Evolutionary conservation across 64 coral and sea anemone genomes (phyloP), one percentile per base, ranked within the genome.

Genomic region (Montipora capricornis): DNA sequence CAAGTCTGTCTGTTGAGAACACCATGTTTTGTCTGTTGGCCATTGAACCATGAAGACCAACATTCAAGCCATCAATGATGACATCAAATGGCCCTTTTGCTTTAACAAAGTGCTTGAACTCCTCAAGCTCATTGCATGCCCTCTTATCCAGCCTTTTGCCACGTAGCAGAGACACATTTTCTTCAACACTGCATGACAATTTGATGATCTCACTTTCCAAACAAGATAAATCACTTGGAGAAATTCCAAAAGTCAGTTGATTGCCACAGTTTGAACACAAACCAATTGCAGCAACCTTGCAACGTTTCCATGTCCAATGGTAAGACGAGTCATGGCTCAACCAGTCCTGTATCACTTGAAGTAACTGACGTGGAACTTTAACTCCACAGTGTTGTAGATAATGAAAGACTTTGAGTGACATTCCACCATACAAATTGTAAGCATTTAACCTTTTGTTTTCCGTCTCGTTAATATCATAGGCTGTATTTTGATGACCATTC

Each of bases 11-110:
- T 59, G 22, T 89, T 83, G 68, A 59, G 77, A 95, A 97, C 81
- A 44, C 44, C 66, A 89, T 80, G 45, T 83, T 88, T 46, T 20
- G 55, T 74, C 73, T 89, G 74, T 93, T 80, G 8, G 85, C 15
- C 66, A 67, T 69, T 6, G 62, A 78, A 8, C 89, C 92, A 76
- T 69, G 57, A n/a, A 94, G 84, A 26, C 83, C 96, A 89, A 98
- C 77, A 87, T 95, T 98, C 60, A 94, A 85, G 4, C 93, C 96
- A 92, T 98, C 96, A 80, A 98, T 89, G 20, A 98, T 95, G 3
- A 98, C 68, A 78, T 98, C 96, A 98, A 98, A 98, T 79, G 92
- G 84, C 16, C 93, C 92, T 17, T 9, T 45, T 61, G 55, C 20
- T 68, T 77, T 87, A 7, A 79, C 71, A 92, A 87, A 92, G 13